phyloP scores from a whole-genome alignment of 1,140 invertebrate species.

The Lysiphlebus fabarum region DNA sequence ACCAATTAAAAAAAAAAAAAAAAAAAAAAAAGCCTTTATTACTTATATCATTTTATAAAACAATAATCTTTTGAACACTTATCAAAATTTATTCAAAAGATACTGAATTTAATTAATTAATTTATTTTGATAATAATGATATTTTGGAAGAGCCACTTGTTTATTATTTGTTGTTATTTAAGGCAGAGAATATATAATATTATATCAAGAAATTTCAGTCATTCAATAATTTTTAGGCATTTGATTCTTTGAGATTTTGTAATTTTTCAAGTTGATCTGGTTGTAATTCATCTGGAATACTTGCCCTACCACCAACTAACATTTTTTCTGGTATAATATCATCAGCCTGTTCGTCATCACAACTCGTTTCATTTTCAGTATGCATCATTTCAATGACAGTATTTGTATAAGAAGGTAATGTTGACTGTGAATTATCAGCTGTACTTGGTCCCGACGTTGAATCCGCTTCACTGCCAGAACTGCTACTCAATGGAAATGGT shows the following conservation, averaged over 20 bases:
- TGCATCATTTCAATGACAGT: slow-evolving; percentile 36
- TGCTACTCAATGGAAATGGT: slow-evolving; percentile 60
- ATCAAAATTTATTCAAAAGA: slow-evolving; percentile 41
- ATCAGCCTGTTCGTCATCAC: slow-evolving; percentile 31
- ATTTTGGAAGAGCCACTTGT: slow-evolving; percentile 47
- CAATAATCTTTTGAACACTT: background rate
- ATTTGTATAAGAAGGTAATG: slow-evolving; percentile 38
- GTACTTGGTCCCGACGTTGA: slow-evolving; percentile 61
- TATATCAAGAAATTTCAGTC: slow-evolving; percentile 35
- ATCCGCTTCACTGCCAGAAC: slow-evolving; percentile 61
- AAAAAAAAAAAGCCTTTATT: no score
- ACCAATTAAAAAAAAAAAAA: no score
- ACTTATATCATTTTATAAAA: no score
- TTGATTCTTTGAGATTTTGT: slow-evolving; percentile 82
- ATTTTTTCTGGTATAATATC: slow-evolving; percentile 59
- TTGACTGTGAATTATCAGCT: slow-evolving; percentile 59
- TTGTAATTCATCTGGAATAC: slow-evolving; percentile 80
- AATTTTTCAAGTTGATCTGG: slow-evolving; percentile 79
- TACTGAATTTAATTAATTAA: slow-evolving; percentile 35
- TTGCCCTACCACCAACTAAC: slow-evolving; percentile 68
- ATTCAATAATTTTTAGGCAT: slow-evolving; percentile 66
- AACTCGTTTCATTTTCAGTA: slow-evolving; percentile 34
- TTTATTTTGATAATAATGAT: slow-evolving; percentile 42
- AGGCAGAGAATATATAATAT: slow-evolving; percentile 38
- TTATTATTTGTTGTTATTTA: slow-evolving; percentile 34